Conservation (phyloP, 2,797 vertebrate genomes). For the Bucorvus abyssinicus region DNA sequence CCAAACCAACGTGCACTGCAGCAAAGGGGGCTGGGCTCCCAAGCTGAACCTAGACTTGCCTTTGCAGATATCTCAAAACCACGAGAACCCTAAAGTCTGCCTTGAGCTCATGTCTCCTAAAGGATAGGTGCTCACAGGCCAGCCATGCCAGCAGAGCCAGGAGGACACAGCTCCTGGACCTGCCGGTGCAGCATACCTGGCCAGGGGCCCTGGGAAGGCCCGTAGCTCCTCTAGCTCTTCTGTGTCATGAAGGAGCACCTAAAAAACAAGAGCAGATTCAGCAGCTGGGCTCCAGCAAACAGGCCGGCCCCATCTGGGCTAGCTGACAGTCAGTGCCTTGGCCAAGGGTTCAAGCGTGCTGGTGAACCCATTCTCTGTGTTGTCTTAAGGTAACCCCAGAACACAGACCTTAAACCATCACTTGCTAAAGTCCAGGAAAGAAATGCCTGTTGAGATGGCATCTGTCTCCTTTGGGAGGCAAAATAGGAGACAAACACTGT, state of each 20-base stretch:
- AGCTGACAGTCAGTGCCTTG: background rate
- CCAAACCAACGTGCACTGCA: background rate
- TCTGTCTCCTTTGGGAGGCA: background rate
- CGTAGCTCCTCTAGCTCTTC: slow-evolving; percentile 85
- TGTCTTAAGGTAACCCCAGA: background rate
- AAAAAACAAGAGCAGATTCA: slow-evolving; percentile 19
- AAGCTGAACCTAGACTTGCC: background rate
- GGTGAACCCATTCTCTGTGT: background rate
- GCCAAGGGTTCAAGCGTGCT: background rate
- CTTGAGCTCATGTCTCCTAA: background rate
- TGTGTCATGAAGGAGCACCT: slow-evolving; percentile 84
- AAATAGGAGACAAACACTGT: background rate
- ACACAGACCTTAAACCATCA: background rate
- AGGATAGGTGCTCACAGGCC: background rate
- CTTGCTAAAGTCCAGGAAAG: background rate
- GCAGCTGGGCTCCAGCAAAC: background rate
- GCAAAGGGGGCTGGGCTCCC: background rate
- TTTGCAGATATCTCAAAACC: background rate
- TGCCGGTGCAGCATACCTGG: slow-evolving; percentile 73
- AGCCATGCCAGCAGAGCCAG: background rate
- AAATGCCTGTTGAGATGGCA: background rate
- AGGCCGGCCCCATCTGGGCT: background rate
- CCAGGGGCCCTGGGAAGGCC: slow-evolving; percentile 86
- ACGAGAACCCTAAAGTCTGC: accelerated
- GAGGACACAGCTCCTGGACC: background rate